These are phyloP conservation scores for Enteromius radiatus DNA, from an alignment of 2,797 vertebrate species.

Conservation along the genomic window DNA sequence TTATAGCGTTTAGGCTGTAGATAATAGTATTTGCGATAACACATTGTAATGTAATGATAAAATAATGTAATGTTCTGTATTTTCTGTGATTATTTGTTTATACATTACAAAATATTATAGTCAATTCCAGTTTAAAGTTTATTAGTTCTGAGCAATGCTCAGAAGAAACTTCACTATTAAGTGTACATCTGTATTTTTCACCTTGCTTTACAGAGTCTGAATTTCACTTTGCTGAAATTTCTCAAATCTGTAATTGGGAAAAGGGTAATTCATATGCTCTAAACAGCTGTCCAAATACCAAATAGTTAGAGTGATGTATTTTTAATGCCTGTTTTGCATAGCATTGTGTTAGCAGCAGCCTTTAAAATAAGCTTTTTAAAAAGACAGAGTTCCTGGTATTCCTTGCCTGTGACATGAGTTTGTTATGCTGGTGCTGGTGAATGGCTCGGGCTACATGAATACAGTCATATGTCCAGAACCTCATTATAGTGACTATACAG, in stretches of 20 bases:
- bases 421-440: slow-evolving; percentile 18
- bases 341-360: slow-evolving; percentile 13
- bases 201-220: slow-evolving; percentile 64
- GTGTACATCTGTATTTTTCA: slow-evolving; percentile 14
- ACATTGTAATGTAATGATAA: slow-evolving; percentile 1
- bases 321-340: slow-evolving; percentile 32
- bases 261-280: slow-evolving; percentile 55
- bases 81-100: background rate
- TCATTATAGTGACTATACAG: background rate
- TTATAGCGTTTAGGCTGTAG: background rate
- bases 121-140: background rate
- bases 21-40: background rate
- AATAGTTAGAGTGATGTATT: slow-evolving; percentile 14
- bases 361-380: background rate
- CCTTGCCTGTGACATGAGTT: background rate
- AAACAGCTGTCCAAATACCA: slow-evolving; percentile 5
- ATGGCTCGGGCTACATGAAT: slow-evolving; percentile 20
- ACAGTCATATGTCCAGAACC: background rate
- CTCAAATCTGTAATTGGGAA: slow-evolving; percentile 51
- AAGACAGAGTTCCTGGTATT: background rate
- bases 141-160: background rate
- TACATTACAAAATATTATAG: background rate
- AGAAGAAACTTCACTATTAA: background rate
- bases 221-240: slow-evolving; percentile 56
- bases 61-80: background rate